A percentile compares a stretch with the other conserved stretches of the same genome.
These are phyloP conservation scores for Ctenopoma kingsleyae DNA, from an alignment of 2,797 vertebrate genomes.

Conservation along the genomic window DNA sequence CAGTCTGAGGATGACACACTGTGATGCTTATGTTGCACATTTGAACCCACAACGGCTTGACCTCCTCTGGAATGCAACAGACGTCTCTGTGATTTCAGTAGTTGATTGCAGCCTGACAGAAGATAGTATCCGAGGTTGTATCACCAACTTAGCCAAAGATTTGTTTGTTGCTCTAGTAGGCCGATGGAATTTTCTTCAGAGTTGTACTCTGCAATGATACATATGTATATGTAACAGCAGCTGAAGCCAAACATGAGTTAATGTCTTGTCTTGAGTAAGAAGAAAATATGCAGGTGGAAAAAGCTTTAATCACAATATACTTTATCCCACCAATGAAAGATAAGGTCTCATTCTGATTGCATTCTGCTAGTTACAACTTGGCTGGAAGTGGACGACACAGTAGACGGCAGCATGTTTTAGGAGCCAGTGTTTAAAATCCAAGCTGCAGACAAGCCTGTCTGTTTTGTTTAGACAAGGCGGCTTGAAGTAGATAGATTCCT, in stretches of 20 bases:
- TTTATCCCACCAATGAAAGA: constrained; percentile 43
- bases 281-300: constrained; percentile 49
- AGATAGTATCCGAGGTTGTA: constrained; percentile 22
- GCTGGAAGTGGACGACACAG: constrained; percentile 19
- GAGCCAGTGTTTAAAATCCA: constrained; percentile 21
- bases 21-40: constrained; percentile 40
- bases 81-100: constrained; percentile 8
- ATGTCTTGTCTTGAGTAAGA: constrained; percentile 39
- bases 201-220: constrained; percentile 19
- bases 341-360: constrained; percentile 49
- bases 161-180: constrained; percentile 35
- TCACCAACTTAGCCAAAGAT: constrained; percentile 19
- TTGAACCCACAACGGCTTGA: constrained; percentile 38
- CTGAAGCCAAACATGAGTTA: constrained; percentile 41
- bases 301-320: constrained; percentile 52
- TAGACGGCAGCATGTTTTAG: constrained; percentile 25
- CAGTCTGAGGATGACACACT: constrained; percentile 30
- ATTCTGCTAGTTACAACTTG: constrained; percentile 49
- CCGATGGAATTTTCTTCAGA: constrained; percentile 13
- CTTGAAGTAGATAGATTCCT: neutral
- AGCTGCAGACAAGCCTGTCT: constrained; percentile 18
- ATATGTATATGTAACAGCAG: constrained; percentile 30
- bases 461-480: constrained; percentile 34
- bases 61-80: constrained; percentile 41
- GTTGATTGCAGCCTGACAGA: constrained; percentile 32